Base-by-base conservation (phyloP, 2,113 vertebrate species). In the Dicentrarchus labrax region DNA sequence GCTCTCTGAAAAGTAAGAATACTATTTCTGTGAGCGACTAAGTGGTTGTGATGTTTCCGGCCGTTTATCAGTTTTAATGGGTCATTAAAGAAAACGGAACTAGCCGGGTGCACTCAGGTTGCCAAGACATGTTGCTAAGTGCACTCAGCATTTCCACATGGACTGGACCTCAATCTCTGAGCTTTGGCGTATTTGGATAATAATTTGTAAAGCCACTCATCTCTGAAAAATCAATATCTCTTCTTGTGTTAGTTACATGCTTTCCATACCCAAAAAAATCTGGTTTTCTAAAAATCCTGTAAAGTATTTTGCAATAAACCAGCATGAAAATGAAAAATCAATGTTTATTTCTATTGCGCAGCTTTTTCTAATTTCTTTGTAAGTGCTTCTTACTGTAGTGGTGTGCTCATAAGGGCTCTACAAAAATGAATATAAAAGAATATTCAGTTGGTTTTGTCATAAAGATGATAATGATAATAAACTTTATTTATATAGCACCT, bases 11-110 rank as follows among this genome's bases (percentile, higher is more conserved):
- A 89, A 38, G 50, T 60, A 85, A 76, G 72, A 80, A 76, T 48
- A 57, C 17, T 30, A 47, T 74, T 76, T 78, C 41, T 57, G 68
- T 9, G 60, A 76, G 70, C 9, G 22, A 60, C 82, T 79, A 84
- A 92, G 85, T 87, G 87, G 17, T 47, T 57, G 22, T 64, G 76
- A 88, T 75, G 79, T 82, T 90, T 93, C 87, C 54, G 48, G 85
- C 43, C 76, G 50, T 85, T 88, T 86, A 54, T 85, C 57, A 45
- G 54, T 61, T 75, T 85, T 87, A 91, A 89, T 89, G 84, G 88
- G 30, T 84, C 67, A n/a, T 77, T 83, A 70, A 70, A 78, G 81
- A 19, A 39, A 56, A 38, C 61, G 73, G 50, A 72, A 41, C 47
- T 3, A 5, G 64, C 62, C 19, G 48, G 75, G 74, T 65, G 83